These are phyloP conservation scores for Sorex maritimensis DNA, from an alignment of 2,797 vertebrate genomes.

Conservation along the genomic window DNA sequence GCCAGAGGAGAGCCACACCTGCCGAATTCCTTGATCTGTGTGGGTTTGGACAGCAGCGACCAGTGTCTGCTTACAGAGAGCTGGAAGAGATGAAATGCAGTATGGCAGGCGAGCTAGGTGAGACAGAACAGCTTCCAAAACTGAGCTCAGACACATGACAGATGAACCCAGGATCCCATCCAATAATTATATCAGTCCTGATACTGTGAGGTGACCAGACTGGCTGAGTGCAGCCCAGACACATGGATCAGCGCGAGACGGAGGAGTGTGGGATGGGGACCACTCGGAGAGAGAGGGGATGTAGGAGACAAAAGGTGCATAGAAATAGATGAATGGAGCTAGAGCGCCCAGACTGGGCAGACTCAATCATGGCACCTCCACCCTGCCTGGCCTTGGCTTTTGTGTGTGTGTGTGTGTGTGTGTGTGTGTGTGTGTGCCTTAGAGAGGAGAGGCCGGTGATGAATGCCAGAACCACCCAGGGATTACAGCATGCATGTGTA, in stretches of 20 bases:
- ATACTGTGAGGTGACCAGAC: slow-evolving; percentile 18
- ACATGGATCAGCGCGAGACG: background rate
- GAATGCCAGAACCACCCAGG: background rate
- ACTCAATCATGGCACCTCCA: background rate
- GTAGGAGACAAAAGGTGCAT: background rate
- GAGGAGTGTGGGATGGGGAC: background rate
- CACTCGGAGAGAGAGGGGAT: background rate
- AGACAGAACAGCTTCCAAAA: background rate
- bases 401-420: background rate
- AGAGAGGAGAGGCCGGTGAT: background rate
- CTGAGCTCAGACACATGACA: slow-evolving; percentile 45
- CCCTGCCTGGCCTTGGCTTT: background rate
- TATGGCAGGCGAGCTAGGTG: slow-evolving; percentile 6
- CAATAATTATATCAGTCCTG: slow-evolving; percentile 46
- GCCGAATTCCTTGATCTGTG: background rate
- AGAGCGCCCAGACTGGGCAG: background rate
- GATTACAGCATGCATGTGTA: background rate
- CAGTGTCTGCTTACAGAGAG: background rate
- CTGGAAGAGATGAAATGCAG: background rate
- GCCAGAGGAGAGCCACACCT: background rate
- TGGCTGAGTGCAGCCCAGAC: background rate
- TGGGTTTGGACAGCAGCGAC: background rate
- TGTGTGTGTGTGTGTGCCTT: background rate
- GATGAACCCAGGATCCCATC: slow-evolving; percentile 13
- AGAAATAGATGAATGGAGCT: background rate